Conservation (phyloP, 2,797 vertebrate genomes). For the Bradypodion pumilum region DNA sequence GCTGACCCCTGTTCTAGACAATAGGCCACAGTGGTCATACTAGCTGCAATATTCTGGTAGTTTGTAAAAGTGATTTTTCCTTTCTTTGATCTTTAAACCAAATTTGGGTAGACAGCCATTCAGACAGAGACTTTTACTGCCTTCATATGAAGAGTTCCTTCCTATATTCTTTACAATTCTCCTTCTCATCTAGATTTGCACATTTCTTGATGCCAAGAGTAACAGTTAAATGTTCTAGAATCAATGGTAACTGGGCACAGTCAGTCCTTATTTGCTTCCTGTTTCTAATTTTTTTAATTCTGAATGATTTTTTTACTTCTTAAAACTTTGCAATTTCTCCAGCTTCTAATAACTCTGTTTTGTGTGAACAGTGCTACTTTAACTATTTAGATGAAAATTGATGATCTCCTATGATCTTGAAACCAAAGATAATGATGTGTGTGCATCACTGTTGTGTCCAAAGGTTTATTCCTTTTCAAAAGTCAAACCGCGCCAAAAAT, state of each 20-base stretch:
- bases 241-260: neutral
- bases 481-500: too few species aligned
- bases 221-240: neutral
- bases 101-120: neutral
- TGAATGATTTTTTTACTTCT: neutral
- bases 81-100: neutral
- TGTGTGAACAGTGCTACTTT: neutral
- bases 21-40: too few species aligned
- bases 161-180: neutral
- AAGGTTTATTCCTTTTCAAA: too few species aligned
- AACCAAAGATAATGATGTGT: neutral
- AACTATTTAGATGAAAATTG: neutral
- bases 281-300: neutral
- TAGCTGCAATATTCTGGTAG: too few species aligned
- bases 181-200: neutral
- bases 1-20: too few species aligned
- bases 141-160: neutral
- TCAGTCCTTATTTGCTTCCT: neutral
- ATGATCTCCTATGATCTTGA: neutral
- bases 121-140: neutral
- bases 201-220: neutral
- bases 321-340: neutral
- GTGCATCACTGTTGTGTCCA: too few species aligned
- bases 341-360: neutral
- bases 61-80: too few species aligned